Percentiles rank a stretch among this genome's conserved stretches.
phyloP scores from a whole-genome alignment of 2,113 vertebrate genomes.

The Uria aalge region DNA sequence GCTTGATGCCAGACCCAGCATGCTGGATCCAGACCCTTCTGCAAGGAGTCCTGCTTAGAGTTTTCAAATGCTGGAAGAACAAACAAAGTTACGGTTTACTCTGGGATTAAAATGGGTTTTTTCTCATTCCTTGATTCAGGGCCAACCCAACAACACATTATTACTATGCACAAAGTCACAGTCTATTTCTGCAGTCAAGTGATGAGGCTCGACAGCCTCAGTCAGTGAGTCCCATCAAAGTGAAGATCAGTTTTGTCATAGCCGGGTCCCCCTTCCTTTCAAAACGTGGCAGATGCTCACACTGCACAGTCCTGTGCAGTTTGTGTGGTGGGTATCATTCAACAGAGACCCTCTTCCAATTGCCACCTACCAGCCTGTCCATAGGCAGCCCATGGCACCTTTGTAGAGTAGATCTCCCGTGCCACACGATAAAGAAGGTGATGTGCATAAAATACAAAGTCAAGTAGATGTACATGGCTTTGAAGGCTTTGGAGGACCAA shows the following conservation, averaged over 20 bases:
- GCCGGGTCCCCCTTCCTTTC: neutral
- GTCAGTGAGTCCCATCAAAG: neutral
- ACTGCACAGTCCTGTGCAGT: neutral
- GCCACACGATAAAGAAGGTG: neutral
- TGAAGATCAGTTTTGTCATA: neutral
- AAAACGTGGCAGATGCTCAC: neutral
- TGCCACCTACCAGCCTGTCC: neutral
- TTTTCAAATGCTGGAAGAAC: neutral
- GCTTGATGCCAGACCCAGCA: neutral
- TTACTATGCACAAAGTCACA: neutral
- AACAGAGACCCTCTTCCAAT: neutral
- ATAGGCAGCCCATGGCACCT: neutral
- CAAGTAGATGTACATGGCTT: neutral
- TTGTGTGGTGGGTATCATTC: neutral
- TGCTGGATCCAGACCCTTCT: neutral
- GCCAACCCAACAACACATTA: neutral
- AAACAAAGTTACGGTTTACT: neutral
- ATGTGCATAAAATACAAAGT: neutral
- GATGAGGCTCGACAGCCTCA: neutral
- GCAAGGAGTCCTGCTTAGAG: neutral
- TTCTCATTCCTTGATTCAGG: neutral
- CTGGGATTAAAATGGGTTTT: neutral
- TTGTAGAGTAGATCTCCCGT: neutral
- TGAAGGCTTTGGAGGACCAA: neutral
- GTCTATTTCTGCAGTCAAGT: neutral